Evolutionary conservation across 1,140 invertebrate genomes (phyloP), one percentile per base, ranked within the genome.

Genomic region (Galleria mellonella): DNA sequence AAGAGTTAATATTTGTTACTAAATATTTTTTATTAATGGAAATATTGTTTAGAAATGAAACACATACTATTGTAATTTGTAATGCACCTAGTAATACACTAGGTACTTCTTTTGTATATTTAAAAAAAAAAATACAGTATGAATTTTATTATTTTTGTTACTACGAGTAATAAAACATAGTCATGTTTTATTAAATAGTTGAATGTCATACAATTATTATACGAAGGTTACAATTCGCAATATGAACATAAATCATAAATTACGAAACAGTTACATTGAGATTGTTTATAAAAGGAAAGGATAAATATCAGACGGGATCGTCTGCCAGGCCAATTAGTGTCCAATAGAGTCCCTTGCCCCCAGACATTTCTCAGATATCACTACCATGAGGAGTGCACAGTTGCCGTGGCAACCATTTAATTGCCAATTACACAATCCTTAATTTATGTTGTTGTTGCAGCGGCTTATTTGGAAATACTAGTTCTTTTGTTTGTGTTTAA

Each of bases 321-420:
- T 77, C 77, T 82, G 73, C 66, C 63, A 47, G 55, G 56, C 58
- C 73, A 77, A 82, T 82, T 79, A 79, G 54, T 51, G 48, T 69
- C 53, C 62, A 71, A 75, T 73, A 62, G 49, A 62, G 61, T 58
- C 65, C 64, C 43, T 71, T 65, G 63, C 72, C 71, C 62, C 61
- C 70, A 70, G 70, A 72, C 66, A 55, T 68, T 57, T 54, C 55
- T 71, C 52, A 42, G 56, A 66, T 72, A 73, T 64, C 55, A 50
- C 48, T 70, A 71, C 65, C 72, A n/a, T 58, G 50, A 61, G 57
- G 49, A 54, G 37, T 42, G 38, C 43, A 6, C 2, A 51, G 56
- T 70, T 57, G 62, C 60, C 65, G 62, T 68, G 52, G 57, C 56
- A 64, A 68, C 57, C 35, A 48, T 58, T 47, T 71, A 72, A 66